Evolutionary conservation across 2,113 vertebrate genomes (phyloP).

Genomic region (Opisthocomus hoazin): DNA sequence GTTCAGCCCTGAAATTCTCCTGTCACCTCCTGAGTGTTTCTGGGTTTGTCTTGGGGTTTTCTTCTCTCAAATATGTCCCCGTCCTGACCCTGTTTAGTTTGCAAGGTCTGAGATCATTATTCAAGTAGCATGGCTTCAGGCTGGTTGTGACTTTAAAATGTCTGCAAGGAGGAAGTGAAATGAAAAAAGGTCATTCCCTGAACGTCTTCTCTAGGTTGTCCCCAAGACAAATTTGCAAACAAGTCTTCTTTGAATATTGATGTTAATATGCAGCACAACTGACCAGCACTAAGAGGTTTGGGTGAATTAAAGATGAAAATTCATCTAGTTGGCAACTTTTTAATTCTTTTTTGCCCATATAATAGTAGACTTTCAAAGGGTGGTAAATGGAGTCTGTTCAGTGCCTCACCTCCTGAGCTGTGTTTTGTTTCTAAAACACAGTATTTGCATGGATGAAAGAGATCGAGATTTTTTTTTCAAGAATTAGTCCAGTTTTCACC

Average conservation of each 20-base stretch:
- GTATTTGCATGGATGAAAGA: background rate
- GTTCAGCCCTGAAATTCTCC: background rate
- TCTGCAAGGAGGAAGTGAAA: background rate
- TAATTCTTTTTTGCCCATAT: background rate
- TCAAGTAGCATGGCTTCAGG: background rate
- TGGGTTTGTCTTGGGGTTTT: background rate
- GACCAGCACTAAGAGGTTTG: background rate
- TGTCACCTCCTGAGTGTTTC: background rate
- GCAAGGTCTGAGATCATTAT: background rate
- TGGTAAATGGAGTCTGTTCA: background rate
- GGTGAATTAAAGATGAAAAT: background rate
- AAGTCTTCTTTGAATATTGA: background rate
- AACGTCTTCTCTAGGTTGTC: background rate
- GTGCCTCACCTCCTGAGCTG: background rate
- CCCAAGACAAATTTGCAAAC: background rate
- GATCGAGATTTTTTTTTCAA: background rate
- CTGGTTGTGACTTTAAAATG: background rate
- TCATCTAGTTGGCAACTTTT: background rate
- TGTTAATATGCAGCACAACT: background rate
- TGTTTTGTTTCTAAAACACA: background rate
- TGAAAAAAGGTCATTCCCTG: background rate
- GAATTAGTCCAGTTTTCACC: background rate
- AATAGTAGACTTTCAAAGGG: background rate
- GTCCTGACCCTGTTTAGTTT: background rate
- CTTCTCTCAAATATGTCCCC: background rate